Percentiles rank a stretch among this genome's conserved stretches.
Evolutionary conservation across 2,113 vertebrate species (phyloP).

Genomic region (Toxotes jaculatrix): DNA sequence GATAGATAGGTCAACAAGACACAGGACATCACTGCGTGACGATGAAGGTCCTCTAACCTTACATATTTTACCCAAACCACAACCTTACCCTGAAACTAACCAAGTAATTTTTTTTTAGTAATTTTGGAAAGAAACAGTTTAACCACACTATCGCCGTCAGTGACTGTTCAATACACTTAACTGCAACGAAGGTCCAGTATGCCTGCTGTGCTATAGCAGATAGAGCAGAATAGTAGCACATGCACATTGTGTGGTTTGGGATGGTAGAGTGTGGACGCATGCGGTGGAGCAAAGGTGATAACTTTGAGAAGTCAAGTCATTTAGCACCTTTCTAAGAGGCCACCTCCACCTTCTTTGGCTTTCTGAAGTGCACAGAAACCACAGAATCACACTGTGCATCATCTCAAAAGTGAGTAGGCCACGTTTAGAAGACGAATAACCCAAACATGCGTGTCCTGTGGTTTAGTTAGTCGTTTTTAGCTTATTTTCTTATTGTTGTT

Average conservation of each 20-base stretch:
- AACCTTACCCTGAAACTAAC: not conserved
- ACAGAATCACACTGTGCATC: slow-evolving; percentile 52
- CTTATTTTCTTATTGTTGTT: slow-evolving; percentile 33
- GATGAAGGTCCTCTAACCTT: not conserved
- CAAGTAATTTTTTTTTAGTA: not conserved
- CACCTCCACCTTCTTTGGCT: slow-evolving; percentile 45
- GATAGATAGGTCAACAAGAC: not conserved
- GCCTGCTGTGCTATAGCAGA: not conserved
- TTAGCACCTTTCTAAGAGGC: slow-evolving; percentile 65
- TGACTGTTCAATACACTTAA: not conserved
- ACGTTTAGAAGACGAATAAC: not conserved
- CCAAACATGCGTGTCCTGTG: slow-evolving; percentile 27
- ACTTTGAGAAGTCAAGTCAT: slow-evolving; percentile 68
- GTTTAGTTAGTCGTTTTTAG: slow-evolving; percentile 41
- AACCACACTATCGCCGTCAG: too few species aligned
- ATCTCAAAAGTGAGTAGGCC: slow-evolving; percentile 28
- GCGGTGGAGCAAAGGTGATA: slow-evolving; percentile 65
- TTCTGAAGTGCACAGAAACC: slow-evolving; percentile 61
- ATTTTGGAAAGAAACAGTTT: too few species aligned
- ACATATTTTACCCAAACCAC: not conserved
- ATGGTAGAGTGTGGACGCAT: slow-evolving; percentile 54
- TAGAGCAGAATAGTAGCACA: slow-evolving; percentile 9
- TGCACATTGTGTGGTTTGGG: slow-evolving; percentile 64
- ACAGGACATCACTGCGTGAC: not conserved
- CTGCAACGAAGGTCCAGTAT: not conserved